Conservation (phyloP, 2,888 invertebrate genomes). For the Drosophila ezoana region DNA sequence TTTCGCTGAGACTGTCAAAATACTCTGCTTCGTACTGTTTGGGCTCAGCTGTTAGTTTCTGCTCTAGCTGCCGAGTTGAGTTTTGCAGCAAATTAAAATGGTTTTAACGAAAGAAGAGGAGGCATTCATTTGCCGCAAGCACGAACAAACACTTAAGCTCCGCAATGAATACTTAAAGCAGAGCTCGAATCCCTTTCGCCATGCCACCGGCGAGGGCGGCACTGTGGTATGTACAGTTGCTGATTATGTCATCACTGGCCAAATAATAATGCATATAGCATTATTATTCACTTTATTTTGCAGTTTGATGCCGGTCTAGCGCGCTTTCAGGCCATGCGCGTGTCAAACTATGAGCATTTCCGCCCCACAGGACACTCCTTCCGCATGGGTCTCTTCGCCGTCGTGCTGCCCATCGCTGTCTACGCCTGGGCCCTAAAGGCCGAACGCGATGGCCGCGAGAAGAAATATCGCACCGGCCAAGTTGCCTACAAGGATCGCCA, state of each 20-base stretch:
- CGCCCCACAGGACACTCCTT: conserved; percentile 87
- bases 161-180: conserved; percentile 91
- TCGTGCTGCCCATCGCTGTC: conserved; percentile 87
- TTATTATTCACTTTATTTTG: conserved; percentile 45
- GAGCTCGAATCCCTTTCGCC: conserved; percentile 89
- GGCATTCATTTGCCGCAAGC: conserved; percentile 76
- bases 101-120: conserved; percentile 73
- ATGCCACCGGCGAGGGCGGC: conserved; percentile 89
- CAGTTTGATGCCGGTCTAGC: conserved; percentile 94
- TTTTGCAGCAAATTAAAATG: conserved; percentile 48
- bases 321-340: conserved; percentile 90
- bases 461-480: conserved; percentile 88
- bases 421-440: conserved; percentile 86
- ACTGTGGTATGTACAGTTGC: conserved; percentile 87
- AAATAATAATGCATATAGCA: conserved; percentile 10
- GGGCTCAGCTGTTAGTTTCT: conserved; percentile 53
- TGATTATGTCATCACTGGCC: conserved; percentile 83
- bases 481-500: conserved; percentile 90
- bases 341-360: conserved; percentile 88
- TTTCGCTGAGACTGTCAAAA: conserved; percentile 28
- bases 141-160: conserved; percentile 81
- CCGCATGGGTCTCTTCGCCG: conserved; percentile 85
- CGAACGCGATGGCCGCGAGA: conserved; percentile 86
- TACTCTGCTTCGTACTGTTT: conserved; percentile 35
- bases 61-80: conserved; percentile 27